Conservation (phyloP, 2,113 vertebrate genomes). For the Epinephelus lanceolatus region DNA sequence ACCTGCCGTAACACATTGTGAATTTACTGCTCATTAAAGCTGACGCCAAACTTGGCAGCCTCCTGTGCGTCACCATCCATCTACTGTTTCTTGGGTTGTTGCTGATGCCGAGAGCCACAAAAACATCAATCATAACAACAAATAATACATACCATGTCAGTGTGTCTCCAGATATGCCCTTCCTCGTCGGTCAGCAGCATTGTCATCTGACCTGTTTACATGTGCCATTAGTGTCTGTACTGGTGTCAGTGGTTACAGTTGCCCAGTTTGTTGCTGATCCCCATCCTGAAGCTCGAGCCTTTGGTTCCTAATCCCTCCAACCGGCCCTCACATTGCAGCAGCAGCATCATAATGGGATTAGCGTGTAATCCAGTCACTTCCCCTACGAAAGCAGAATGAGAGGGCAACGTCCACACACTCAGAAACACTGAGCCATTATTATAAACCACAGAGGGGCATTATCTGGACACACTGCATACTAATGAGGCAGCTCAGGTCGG, state of each 20-base stretch:
- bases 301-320: conserved; percentile 66
- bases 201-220: background rate
- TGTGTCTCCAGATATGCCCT: background rate
- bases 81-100: conserved; percentile 18
- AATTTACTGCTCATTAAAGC: conserved; percentile 44
- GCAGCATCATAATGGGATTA: conserved; percentile 82
- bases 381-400: conserved; percentile 46
- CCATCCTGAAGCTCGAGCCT: conserved; percentile 27
- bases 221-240: conserved; percentile 26
- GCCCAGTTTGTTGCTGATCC: conserved; percentile 30
- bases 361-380: conserved; percentile 75
- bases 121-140: background rate
- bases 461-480: conserved; percentile 53
- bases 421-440: conserved; percentile 74
- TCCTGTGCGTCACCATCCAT: conserved; percentile 14
- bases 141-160: conserved; percentile 55
- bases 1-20: background rate
- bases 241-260: conserved; percentile 33
- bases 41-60: conserved; percentile 50
- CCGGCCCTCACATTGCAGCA: conserved; percentile 73
- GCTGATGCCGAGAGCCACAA: background rate
- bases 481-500: conserved; percentile 59
- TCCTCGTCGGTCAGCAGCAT: background rate
- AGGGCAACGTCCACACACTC: conserved; percentile 68
- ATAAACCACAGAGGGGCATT: conserved; percentile 67